Evolutionary conservation across 2,797 vertebrate genomes (phyloP), one percentile per base, ranked within the genome.

Genomic region (Diplodus sargus): DNA sequence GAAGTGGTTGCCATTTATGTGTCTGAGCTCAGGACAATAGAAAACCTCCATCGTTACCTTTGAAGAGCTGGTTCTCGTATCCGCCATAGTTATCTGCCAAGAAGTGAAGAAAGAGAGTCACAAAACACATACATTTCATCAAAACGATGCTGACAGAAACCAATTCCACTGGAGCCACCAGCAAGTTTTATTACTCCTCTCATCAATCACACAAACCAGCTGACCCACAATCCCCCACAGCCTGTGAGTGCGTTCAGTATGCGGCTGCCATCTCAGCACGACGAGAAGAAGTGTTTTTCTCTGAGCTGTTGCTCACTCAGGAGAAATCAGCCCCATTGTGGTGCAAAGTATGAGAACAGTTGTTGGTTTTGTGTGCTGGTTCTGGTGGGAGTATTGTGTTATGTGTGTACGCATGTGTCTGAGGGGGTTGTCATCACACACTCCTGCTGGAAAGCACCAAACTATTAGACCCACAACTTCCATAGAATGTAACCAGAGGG

Each of bases 11-110:
- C 67, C 16, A 13, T 65, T 4, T 0, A 7, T 13, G 28, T 43
- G 56, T 61, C 0, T 61, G 5, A 58, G 23, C 20, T 57, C 42
- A 18, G 17, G 30, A 54, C 51, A 18, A 43, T 25, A 83, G 30
- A 74, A 75, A n/a, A 76, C 5, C 5, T 28, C 28, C 54, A 53
- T 81, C 45, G 9, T 82, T 93, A 96, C 95, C 95, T 95, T 95
- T 96, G 67, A 96, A 96, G 78, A 96, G 95, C 74, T 95, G 95
- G 91, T 96, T 96, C 87, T 96, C 95, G 64, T 95, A 96, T 85
- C 95, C 95, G 63, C 94, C 89, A 80, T 94, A 93, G 88, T 78
- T 95, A 64, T 96, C 95, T 96, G 93, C 23, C 70, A 87, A 76
- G 89, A 48, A 85, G 28, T 14, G 88, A 58, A 84, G 28, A 86